Base-by-base conservation (phyloP, 2,888 invertebrate genomes). In the Panopea generosa region DNA sequence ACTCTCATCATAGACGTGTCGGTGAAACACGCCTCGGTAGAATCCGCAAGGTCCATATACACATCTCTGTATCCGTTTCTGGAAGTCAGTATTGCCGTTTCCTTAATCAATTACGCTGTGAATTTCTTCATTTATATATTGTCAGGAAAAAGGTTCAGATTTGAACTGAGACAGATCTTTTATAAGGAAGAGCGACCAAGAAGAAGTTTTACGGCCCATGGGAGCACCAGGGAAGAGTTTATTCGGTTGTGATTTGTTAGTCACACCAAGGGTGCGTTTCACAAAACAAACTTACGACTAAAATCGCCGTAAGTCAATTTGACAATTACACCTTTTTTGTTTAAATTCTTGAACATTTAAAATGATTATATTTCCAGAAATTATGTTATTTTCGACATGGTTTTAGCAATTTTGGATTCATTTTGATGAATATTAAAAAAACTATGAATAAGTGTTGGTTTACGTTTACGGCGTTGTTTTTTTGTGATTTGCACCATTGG, bases 81-180 rank as follows among this genome's bases (percentile, higher is more conserved):
- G 1, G 78, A 86, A 20, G 40, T 88, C 2, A 72, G 85, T 24
- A 84, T 86, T 24, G 77, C 87, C 0, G 33, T 90, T 9, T 88
- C 88, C 0, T 83, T 86, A 20, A 14, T 89, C 0, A 90, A 89
- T 65, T 90, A 89, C 69, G 87, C 81, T 14, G 72, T 76, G 6
- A 90, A 90, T 63, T 90, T 90, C 77, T 89, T 87, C 68, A 88
- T 90, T 20, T 90, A 90, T 60, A 84, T 90, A 24, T 68, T 90
- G 52, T 89, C 87, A n/a, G 89, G 89, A 0, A 82, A 84, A 22
- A 83, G 84, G 29, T 90, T 90, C 67, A 71, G 90, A 9, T 77
- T 70, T 55, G 89, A 87, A 59, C 74, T 89, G 50, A 73, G 69
- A 33, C 70, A 77, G 20, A 73, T 87, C 27, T 84, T 86, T 43